Percentiles rank a stretch among this genome's conserved stretches.
These are phyloP conservation scores for Eueides isabella DNA, from an alignment of 1,140 invertebrate genomes.

Conservation along the genomic window DNA sequence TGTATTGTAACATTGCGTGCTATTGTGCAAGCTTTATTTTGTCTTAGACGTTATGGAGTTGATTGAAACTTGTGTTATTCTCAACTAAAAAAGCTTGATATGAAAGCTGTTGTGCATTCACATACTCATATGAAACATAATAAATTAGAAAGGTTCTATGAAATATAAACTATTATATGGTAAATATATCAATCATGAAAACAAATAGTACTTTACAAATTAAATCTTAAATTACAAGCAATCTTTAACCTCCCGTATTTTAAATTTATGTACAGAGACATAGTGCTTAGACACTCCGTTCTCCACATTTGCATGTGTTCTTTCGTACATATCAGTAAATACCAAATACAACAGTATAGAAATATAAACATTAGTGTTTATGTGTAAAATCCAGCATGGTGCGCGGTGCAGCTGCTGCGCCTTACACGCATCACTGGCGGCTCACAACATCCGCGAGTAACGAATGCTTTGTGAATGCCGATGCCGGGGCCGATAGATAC, in stretches of 20 bases:
- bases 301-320: background rate
- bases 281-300: background rate
- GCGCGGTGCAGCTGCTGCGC: constrained; percentile 61
- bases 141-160: too few relatives aligned
- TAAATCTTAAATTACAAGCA: too few relatives aligned
- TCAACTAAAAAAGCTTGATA: background rate
- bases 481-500: constrained; percentile 51
- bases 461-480: constrained; percentile 76
- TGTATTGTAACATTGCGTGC: constrained; percentile 72
- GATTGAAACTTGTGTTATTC: constrained; percentile 18
- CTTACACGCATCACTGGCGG: constrained; percentile 73
- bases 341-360: background rate
- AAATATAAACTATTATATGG: too few relatives aligned
- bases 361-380: constrained; percentile 25
- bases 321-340: background rate
- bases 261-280: too few relatives aligned
- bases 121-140: background rate
- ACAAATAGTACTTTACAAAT: too few relatives aligned
- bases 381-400: constrained; percentile 18
- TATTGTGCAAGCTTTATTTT: constrained; percentile 56
- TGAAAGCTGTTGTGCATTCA: too few relatives aligned
- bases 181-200: too few relatives aligned
- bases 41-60: constrained; percentile 28
- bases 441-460: constrained; percentile 69
- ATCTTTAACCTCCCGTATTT: too few relatives aligned